A percentile compares a stretch with the other conserved stretches of the same genome.
Evolutionary conservation across 2,113 vertebrate species (phyloP).

Genomic region (Lichenostomus cassidix): DNA sequence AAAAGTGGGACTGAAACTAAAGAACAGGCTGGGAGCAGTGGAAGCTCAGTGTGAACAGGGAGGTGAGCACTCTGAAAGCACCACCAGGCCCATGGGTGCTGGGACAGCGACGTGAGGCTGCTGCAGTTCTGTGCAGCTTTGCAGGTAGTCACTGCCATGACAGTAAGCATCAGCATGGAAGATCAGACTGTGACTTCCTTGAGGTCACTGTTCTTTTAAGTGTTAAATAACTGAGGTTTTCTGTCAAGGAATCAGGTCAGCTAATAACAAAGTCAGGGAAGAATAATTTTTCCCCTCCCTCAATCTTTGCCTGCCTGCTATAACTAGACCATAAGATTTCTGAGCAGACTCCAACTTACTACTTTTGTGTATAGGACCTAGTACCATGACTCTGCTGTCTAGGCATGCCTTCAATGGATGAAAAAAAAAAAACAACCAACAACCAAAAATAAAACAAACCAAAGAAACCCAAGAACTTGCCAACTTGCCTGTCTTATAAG

Average conservation of each 20-base stretch:
- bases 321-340: neutral
- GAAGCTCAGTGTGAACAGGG: fast-evolving
- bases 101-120: fast-evolving
- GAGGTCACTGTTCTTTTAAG: neutral
- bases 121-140: neutral
- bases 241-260: neutral
- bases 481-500: neutral
- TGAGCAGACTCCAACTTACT: neutral
- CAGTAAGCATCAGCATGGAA: neutral
- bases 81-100: neutral
- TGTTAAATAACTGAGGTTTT: neutral
- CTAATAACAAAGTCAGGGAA: neutral
- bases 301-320: neutral
- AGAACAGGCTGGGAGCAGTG: neutral
- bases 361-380: neutral
- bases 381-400: neutral
- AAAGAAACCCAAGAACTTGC: neutral
- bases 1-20: neutral
- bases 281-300: neutral
- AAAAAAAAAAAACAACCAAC: neutral
- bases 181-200: neutral
- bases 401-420: neutral
- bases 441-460: neutral
- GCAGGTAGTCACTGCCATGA: neutral
- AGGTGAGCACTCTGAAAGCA: neutral